A percentile compares a stretch with the other conserved stretches of the same genome.
Conservation (phyloP, 2,797 vertebrate species). For the Galaxias olidus region DNA sequence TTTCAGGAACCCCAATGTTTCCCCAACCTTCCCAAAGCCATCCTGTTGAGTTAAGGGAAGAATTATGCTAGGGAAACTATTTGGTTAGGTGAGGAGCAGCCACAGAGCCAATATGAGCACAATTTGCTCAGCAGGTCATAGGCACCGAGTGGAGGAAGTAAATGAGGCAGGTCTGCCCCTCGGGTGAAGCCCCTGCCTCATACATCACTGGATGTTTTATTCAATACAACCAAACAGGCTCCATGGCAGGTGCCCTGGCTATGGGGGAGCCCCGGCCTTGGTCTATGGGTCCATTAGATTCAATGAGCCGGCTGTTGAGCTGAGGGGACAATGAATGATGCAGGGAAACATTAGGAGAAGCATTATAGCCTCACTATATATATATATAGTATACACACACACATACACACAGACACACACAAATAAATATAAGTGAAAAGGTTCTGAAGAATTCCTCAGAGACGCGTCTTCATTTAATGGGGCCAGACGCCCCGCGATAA, state of each 20-base stretch:
- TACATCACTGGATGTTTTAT: constrained; percentile 85
- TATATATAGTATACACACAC: background rate
- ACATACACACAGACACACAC: background rate
- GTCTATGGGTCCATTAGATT: constrained; percentile 69
- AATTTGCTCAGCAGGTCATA: constrained; percentile 82
- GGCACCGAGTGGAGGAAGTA: constrained; percentile 77
- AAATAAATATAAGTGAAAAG: constrained; percentile 32
- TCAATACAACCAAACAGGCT: constrained; percentile 77
- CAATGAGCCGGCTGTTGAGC: constrained; percentile 60
- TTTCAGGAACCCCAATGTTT: constrained; percentile 55
- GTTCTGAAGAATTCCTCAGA: constrained; percentile 50
- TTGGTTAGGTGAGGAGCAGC: constrained; percentile 80
- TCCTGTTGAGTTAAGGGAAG: constrained; percentile 76
- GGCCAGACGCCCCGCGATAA: constrained; percentile 27
- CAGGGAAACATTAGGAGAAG: constrained; percentile 56
- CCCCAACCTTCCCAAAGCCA: constrained; percentile 61
- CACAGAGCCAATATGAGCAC: constrained; percentile 80
- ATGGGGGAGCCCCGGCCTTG: constrained; percentile 65
- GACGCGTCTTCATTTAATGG: constrained; percentile 43
- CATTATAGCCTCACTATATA: constrained; percentile 63
- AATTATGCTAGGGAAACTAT: constrained; percentile 77
- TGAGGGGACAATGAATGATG: constrained; percentile 51
- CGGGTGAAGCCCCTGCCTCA: constrained; percentile 77
- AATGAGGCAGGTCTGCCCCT: constrained; percentile 79
- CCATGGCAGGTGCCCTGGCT: constrained; percentile 77